These are phyloP conservation scores for Girardinus metallicus DNA, from an alignment of 2,797 vertebrate species.

Conservation along the genomic window DNA sequence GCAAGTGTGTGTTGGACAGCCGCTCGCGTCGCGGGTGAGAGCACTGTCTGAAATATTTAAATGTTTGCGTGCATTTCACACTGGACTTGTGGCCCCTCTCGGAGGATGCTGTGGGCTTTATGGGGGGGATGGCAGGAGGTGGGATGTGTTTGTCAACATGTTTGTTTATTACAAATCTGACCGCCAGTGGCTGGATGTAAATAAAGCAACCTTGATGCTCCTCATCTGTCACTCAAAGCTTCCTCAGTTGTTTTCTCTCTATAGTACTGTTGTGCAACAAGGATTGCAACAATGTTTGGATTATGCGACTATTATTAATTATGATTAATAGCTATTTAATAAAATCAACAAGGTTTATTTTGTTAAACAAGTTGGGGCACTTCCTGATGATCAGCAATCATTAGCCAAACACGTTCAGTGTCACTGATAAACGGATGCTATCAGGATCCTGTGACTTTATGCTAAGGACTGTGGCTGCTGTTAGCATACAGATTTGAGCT, in stretches of 20 bases:
- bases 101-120: slow-evolving; percentile 16
- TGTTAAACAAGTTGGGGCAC: too few species aligned
- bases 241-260: background rate
- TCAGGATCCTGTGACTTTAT: too few species aligned
- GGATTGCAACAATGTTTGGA: too few species aligned
- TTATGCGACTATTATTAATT: too few species aligned
- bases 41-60: slow-evolving; percentile 81
- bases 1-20: slow-evolving; percentile 15
- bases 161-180: slow-evolving; percentile 4
- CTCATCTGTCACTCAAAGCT: background rate
- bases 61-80: slow-evolving; percentile 76
- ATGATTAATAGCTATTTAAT: too few species aligned
- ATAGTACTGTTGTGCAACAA: too few species aligned
- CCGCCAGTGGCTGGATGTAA: background rate
- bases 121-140: background rate
- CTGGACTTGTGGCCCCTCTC: slow-evolving; percentile 57
- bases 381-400: too few species aligned
- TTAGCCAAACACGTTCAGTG: too few species aligned
- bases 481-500: too few species aligned
- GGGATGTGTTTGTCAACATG: slow-evolving; percentile 13
- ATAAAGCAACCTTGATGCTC: background rate
- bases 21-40: slow-evolving; percentile 30
- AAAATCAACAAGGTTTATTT: too few species aligned
- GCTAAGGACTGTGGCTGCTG: too few species aligned
- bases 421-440: too few species aligned